Conservation (phyloP, 2,888 invertebrate species). For the Dyspetes luteomarginatus region DNA sequence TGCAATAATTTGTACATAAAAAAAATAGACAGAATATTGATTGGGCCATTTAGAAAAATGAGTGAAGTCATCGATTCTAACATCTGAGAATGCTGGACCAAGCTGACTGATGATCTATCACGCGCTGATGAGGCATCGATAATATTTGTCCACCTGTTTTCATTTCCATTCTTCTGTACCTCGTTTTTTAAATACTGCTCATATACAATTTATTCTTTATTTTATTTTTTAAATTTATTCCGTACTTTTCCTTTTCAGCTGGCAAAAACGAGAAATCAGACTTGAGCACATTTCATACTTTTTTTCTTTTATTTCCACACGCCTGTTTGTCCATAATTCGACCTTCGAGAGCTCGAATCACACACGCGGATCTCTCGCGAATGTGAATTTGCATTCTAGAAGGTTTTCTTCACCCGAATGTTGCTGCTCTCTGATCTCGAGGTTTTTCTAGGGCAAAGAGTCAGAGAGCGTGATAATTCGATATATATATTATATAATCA, state of each 20-base stretch:
- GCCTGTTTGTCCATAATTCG: neutral
- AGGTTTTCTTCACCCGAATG: conserved; percentile 39
- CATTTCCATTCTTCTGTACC: too few species aligned
- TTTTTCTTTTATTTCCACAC: neutral
- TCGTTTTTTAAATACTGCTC: too few species aligned
- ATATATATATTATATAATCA: neutral
- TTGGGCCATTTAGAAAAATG: too few species aligned
- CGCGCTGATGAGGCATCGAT: too few species aligned
- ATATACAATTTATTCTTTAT: too few species aligned
- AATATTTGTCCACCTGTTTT: too few species aligned
- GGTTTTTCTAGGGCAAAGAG: conserved; percentile 22
- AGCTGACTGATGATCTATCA: too few species aligned
- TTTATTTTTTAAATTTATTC: neutral
- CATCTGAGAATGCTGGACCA: too few species aligned
- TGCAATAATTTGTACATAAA: too few species aligned
- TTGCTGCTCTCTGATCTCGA: conserved; percentile 18
- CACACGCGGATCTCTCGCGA: neutral
- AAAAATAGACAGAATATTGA: too few species aligned
- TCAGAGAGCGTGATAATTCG: neutral
- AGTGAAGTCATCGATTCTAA: too few species aligned
- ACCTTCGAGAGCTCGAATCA: neutral
- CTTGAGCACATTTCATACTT: neutral
- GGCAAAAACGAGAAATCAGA: neutral
- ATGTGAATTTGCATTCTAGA: conserved; percentile 46
- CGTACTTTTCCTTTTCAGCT: neutral